Percentiles rank a stretch among this genome's conserved stretches.
phyloP scores from a whole-genome alignment of 2,797 vertebrate species.

The Sebastes diaconus region DNA sequence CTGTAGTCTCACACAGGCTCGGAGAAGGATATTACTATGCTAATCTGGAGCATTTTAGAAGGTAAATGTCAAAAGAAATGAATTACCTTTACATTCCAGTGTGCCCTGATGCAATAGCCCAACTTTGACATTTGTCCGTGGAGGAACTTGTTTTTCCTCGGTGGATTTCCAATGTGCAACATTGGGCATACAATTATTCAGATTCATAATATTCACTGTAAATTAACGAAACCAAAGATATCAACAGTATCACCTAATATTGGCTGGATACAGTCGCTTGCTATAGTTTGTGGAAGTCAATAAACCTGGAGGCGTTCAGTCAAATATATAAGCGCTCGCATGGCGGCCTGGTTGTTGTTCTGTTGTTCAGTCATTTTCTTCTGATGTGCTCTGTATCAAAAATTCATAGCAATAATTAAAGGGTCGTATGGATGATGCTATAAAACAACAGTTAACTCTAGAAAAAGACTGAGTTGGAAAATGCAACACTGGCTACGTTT shows the following conservation, averaged over 20 bases:
- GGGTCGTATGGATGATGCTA: not conserved
- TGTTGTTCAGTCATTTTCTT: too few relatives aligned
- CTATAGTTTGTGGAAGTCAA: not conserved
- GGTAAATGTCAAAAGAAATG: conserved; percentile 84
- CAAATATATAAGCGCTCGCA: not conserved
- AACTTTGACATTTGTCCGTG: conserved; percentile 76
- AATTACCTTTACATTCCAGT: conserved; percentile 75
- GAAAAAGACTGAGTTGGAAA: not conserved
- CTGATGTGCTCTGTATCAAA: not conserved
- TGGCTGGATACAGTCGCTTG: not conserved
- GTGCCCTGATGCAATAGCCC: conserved; percentile 55
- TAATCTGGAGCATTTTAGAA: conserved; percentile 80
- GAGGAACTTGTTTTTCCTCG: conserved; percentile 26
- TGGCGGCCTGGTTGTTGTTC: not conserved
- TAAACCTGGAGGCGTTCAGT: not conserved
- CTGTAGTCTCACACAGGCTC: conserved; percentile 58
- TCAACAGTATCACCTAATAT: not conserved
- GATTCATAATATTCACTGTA: not conserved
- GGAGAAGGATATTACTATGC: conserved; percentile 79
- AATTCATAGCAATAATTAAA: not conserved
- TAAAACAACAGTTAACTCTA: not conserved
- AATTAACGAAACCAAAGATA: not conserved
- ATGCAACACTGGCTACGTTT: not conserved
- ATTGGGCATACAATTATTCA: conserved; percentile 15
- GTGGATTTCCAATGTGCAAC: conserved; percentile 18